Conservation (phyloP, 2,888 invertebrate species). For the Panorpa germanica region DNA sequence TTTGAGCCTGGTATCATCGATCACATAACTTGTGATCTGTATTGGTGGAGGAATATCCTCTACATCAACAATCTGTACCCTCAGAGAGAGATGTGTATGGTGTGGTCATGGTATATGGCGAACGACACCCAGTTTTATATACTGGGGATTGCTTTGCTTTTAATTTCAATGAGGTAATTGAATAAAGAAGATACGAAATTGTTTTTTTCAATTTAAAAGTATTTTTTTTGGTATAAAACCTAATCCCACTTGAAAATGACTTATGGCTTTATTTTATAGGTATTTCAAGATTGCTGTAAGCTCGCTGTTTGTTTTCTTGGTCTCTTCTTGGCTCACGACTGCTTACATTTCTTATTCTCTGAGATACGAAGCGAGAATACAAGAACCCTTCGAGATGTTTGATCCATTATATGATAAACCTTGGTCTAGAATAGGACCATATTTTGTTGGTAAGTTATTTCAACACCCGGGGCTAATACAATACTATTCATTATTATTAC, state of each 20-base stretch:
- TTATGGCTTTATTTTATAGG: slow-evolving; percentile 19
- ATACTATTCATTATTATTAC: too few relatives aligned
- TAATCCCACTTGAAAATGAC: slow-evolving; percentile 5
- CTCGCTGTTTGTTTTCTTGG: slow-evolving; percentile 35
- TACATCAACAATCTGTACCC: slow-evolving; percentile 68
- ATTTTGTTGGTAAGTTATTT: slow-evolving; percentile 51
- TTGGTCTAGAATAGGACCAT: slow-evolving; percentile 65
- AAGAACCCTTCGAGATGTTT: slow-evolving; percentile 66
- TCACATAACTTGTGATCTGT: slow-evolving; percentile 51
- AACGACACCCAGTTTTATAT: slow-evolving; percentile 65
- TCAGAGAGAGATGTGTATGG: slow-evolving; percentile 58
- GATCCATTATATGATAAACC: slow-evolving; percentile 71
- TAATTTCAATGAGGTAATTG: slow-evolving; percentile 47
- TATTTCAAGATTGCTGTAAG: slow-evolving; percentile 42
- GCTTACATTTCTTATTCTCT: slow-evolving; percentile 55
- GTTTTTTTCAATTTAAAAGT: neutral
- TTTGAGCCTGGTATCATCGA: slow-evolving; percentile 54
- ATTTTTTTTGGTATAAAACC: slow-evolving; percentile 6
- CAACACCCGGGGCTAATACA: too few relatives aligned
- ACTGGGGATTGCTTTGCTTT: slow-evolving; percentile 41
- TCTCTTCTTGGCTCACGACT: slow-evolving; percentile 57
- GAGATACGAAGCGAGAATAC: slow-evolving; percentile 53
- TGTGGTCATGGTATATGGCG: slow-evolving; percentile 71
- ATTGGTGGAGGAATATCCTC: slow-evolving; percentile 72
- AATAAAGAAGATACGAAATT: slow-evolving; percentile 1